Evolutionary conservation across 1,140 invertebrate genomes (phyloP).

Genomic region (Triops longicaudatus): DNA sequence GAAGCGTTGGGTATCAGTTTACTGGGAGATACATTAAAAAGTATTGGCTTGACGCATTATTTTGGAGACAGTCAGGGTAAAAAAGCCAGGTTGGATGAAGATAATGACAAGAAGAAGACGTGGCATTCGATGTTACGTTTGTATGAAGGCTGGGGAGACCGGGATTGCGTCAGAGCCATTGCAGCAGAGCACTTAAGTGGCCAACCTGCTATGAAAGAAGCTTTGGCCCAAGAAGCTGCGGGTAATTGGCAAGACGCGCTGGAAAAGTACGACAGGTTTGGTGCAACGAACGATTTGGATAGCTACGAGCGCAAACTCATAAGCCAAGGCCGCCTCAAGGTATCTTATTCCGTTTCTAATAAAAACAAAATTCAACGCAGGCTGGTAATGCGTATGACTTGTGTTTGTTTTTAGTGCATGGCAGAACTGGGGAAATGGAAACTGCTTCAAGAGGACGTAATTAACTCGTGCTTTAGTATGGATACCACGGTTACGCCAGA

Average conservation of each 20-base stretch:
- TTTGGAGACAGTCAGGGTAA: not conserved
- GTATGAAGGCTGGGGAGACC: slow-evolving; percentile 18
- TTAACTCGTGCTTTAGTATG: not conserved
- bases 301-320: not conserved
- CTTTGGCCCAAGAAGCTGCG: slow-evolving; percentile 16
- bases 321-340: not conserved
- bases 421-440: slow-evolving; percentile 1
- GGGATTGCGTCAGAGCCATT: slow-evolving; percentile 20
- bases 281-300: not conserved
- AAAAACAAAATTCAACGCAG: too few relatives aligned
- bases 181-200: not conserved
- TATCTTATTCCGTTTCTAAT: not conserved
- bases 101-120: not conserved
- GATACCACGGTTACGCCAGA: not conserved
- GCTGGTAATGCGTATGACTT: too few relatives aligned
- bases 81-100: not conserved
- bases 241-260: slow-evolving; percentile 18
- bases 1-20: slow-evolving; percentile 21
- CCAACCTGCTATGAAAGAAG: slow-evolving; percentile 13
- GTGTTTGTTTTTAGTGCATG: not conserved
- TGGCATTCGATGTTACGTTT: slow-evolving; percentile 18
- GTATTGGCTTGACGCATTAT: not conserved
- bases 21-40: not conserved
- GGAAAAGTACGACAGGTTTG: not conserved
- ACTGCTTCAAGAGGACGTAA: not conserved